Percentiles rank a stretch among this genome's conserved stretches.
Conservation (phyloP, 2,113 vertebrate species). For the Crotalus tigris region DNA sequence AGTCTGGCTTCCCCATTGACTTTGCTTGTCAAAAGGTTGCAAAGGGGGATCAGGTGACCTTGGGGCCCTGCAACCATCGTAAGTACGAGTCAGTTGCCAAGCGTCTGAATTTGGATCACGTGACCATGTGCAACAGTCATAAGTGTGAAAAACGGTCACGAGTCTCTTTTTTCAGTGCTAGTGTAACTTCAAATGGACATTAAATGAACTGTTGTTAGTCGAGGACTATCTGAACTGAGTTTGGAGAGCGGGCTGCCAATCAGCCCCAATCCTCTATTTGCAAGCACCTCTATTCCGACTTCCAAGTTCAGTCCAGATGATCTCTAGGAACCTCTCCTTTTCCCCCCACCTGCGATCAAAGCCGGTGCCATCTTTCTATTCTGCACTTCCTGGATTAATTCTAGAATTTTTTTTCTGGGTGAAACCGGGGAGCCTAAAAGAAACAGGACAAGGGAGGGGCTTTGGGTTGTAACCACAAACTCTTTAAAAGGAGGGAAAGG, state of each 20-base stretch:
- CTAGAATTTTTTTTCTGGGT: neutral
- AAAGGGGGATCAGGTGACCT: too few species aligned
- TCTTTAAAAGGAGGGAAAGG: neutral
- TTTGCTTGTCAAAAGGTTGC: too few species aligned
- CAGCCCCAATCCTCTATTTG: neutral
- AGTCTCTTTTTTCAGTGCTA: too few species aligned
- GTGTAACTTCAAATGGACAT: too few species aligned
- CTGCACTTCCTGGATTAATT: neutral
- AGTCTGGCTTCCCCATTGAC: too few species aligned
- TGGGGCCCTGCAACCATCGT: too few species aligned
- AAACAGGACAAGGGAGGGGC: neutral
- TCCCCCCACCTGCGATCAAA: neutral
- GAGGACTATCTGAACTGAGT: too few species aligned
- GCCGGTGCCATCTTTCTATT: neutral
- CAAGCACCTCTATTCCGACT: neutral
- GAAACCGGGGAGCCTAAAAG: neutral
- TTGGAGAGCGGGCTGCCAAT: neutral
- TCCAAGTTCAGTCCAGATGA: neutral
- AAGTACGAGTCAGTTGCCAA: too few species aligned
- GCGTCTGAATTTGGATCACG: too few species aligned
- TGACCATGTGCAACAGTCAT: too few species aligned
- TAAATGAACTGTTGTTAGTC: too few species aligned
- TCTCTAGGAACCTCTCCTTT: neutral
- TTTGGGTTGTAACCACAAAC: neutral
- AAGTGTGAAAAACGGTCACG: too few species aligned